Base-by-base conservation (phyloP, 1,140 invertebrate species). In the Tenebrio molitor region DNA sequence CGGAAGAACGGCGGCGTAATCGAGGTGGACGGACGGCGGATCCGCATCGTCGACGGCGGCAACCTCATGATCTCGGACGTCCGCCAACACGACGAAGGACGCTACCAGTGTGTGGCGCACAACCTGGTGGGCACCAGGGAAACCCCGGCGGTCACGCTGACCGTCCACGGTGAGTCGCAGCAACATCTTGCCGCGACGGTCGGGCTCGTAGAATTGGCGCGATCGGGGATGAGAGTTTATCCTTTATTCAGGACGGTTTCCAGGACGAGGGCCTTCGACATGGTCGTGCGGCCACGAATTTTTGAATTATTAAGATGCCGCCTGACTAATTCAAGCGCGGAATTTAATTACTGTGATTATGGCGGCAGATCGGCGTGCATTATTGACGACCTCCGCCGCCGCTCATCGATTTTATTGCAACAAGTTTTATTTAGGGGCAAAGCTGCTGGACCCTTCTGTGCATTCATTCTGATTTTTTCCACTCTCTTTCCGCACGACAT, bases 21-120 rank as follows among this genome's bases (percentile, higher is more conserved):
- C 70, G 79, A 82, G 8, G 69, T 86, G 39, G 85, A 86, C 74
- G 84, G 74, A 10, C 81, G 84, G 15, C 80, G 85, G 68, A 82
- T 86, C 23, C 81, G 85, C 33, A 83, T 88, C 69, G 89, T 91
- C 12, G 91, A 94, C 75, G 90, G 89, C 63, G 94, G 94, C 2
- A 94, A 92, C 81, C 86, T 97, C 41, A 90, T 94, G 86, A 94
- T 97, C 77, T 88, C 90, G 14, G 91, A 95, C 82, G 93, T 95
- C 0, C 84, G 91, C 74, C 90, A 92, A 77, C 88, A 89, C 19
- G 96, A 97, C 81, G 91, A 92, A 77, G 96, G 95, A 33, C 86
- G 90, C 74, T 97, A 96, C 82, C 89, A 92, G 77, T 97, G 96
- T 83, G 84, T 94, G 8, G 95, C 94, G 3, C 89, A 91, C 58